Conservation (phyloP, 1,140 invertebrate species). For the Nixonia krombeini region DNA sequence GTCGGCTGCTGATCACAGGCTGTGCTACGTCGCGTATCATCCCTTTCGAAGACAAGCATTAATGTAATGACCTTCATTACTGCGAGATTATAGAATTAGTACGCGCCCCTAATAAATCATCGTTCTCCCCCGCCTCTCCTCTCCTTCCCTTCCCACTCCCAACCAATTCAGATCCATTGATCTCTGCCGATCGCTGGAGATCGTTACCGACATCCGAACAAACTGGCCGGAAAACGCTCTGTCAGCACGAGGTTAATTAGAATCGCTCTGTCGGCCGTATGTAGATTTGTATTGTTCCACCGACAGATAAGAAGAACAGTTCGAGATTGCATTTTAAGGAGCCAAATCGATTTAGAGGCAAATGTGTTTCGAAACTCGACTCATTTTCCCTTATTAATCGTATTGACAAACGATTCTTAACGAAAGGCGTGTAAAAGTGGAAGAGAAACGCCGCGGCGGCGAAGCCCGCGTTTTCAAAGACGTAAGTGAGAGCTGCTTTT, state of each 20-base stretch:
- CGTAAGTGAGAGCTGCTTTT: too few relatives aligned
- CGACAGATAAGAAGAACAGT: too few relatives aligned
- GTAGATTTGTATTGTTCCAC: too few relatives aligned
- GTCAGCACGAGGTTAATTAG: not conserved
- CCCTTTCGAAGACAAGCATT: conserved; percentile 63
- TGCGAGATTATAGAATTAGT: conserved; percentile 67
- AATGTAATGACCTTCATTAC: conserved; percentile 66
- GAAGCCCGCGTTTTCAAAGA: too few relatives aligned
- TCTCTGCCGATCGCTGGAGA: not conserved
- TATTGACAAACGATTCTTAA: too few relatives aligned
- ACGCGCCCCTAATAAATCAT: conserved; percentile 60
- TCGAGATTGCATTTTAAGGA: too few relatives aligned
- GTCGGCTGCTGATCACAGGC: conserved; percentile 56
- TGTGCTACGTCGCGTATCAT: conserved; percentile 53
- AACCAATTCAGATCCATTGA: not conserved
- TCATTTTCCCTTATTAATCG: too few relatives aligned
- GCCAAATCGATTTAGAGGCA: too few relatives aligned
- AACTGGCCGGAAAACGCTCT: not conserved
- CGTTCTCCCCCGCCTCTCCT: not conserved
- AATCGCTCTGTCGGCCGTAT: too few relatives aligned
- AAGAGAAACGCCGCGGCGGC: too few relatives aligned
- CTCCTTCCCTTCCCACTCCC: not conserved
- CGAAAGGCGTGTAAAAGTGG: too few relatives aligned
- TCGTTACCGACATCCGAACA: not conserved
- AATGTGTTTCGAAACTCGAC: too few relatives aligned